phyloP scores from a whole-genome alignment of 2,888 invertebrate species.

The Acholoe squamosa region DNA sequence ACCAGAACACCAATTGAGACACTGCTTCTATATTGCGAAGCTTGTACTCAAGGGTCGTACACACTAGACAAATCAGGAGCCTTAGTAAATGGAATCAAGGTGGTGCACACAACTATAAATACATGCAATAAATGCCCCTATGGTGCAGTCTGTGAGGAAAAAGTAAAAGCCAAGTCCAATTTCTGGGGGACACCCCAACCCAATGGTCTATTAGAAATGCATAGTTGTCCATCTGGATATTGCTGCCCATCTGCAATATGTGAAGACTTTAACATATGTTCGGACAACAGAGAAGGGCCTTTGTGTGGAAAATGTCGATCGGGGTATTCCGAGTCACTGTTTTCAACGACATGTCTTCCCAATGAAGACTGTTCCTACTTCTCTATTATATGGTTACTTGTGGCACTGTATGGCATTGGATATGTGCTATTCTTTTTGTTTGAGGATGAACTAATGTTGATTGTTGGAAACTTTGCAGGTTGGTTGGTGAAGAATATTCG shows the following conservation, averaged over 20 bases:
- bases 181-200: slow-evolving; percentile 51
- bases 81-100: not conserved
- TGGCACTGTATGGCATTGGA: slow-evolving; percentile 65
- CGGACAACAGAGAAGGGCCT: slow-evolving; percentile 63
- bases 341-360: slow-evolving; percentile 63
- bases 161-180: slow-evolving; percentile 35
- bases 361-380: slow-evolving; percentile 57
- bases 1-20: slow-evolving; percentile 41
- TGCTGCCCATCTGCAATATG: slow-evolving; percentile 59
- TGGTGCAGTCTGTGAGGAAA: not conserved
- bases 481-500: not conserved
- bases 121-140: slow-evolving; percentile 36
- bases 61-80: slow-evolving; percentile 3
- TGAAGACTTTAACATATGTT: slow-evolving; percentile 40
- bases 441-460: slow-evolving; percentile 61
- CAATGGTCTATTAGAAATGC: slow-evolving; percentile 57
- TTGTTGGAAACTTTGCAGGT: slow-evolving; percentile 20
- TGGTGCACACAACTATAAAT: not conserved
- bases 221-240: slow-evolving; percentile 67
- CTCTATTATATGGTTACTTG: not conserved
- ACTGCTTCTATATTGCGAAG: slow-evolving; percentile 28
- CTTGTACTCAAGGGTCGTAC: slow-evolving; percentile 38
- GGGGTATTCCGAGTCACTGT: slow-evolving; percentile 67
- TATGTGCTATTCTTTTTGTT: slow-evolving; percentile 68
- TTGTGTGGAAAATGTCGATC: slow-evolving; percentile 66